phyloP scores from a whole-genome alignment of 1,140 invertebrate genomes.

The Ceratoteleas bidentatus region DNA sequence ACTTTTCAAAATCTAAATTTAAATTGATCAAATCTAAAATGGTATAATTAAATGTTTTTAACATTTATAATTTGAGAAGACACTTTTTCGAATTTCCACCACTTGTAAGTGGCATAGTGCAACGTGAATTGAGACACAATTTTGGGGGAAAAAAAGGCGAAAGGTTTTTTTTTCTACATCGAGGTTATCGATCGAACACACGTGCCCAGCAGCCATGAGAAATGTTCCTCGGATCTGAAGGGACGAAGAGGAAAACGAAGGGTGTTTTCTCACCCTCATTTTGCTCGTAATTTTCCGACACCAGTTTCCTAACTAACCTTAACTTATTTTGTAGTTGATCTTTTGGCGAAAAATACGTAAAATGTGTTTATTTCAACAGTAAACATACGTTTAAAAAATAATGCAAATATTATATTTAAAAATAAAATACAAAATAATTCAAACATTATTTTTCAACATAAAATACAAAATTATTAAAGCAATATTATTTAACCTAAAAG shows the following conservation, averaged over 20 bases:
- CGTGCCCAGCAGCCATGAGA: conserved; percentile 43
- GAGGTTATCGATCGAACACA: conserved; percentile 47
- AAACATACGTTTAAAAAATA: too few relatives aligned
- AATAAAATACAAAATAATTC: too few relatives aligned
- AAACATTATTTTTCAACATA: too few relatives aligned
- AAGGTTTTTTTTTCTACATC: conserved; percentile 41
- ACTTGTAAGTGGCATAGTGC: background rate
- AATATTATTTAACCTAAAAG: too few relatives aligned
- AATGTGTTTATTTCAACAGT: background rate
- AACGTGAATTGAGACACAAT: conserved; percentile 20
- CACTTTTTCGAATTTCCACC: too few relatives aligned
- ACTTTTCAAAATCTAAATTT: too few relatives aligned
- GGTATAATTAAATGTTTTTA: too few relatives aligned
- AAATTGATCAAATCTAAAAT: too few relatives aligned
- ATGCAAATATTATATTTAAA: too few relatives aligned
- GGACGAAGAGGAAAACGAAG: conserved; percentile 23
- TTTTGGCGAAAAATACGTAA: background rate
- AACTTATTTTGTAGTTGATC: conserved; percentile 23
- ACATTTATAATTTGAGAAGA: too few relatives aligned
- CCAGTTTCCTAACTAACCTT: conserved; percentile 24
- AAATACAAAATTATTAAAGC: too few relatives aligned
- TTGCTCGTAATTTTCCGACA: conserved; percentile 8
- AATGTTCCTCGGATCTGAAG: conserved; percentile 31
- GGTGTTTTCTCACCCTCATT: conserved; percentile 32
- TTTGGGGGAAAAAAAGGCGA: conserved; percentile 17